Percentiles rank a stretch among this genome's conserved stretches.
Evolutionary conservation across 2,113 vertebrate species (phyloP).

Genomic region (Hypanus sabinus): DNA sequence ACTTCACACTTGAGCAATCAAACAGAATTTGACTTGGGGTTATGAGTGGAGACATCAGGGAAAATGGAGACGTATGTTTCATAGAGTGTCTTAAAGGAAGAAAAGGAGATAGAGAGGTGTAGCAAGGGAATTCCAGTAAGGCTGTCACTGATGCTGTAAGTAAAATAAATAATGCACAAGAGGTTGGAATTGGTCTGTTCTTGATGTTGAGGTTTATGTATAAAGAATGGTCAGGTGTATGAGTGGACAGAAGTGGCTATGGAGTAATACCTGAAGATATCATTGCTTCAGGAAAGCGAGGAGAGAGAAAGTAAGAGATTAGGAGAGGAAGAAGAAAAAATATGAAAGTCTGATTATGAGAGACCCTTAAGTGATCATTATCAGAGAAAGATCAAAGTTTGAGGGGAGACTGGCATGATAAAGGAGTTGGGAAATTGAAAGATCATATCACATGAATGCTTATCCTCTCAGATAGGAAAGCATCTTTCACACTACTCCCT

Average conservation of each 20-base stretch:
- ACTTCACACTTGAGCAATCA: background rate
- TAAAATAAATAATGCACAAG: background rate
- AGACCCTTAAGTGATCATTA: background rate
- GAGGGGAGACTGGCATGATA: background rate
- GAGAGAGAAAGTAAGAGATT: background rate
- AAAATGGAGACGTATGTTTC: background rate
- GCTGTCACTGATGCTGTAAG: background rate
- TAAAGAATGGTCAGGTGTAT: background rate
- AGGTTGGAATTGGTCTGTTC: background rate
- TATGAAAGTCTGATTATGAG: background rate
- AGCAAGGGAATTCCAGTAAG: background rate
- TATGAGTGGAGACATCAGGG: background rate
- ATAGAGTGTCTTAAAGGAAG: background rate
- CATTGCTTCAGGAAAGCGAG: background rate
- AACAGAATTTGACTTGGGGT: background rate
- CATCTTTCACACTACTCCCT: background rate
- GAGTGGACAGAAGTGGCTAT: no score
- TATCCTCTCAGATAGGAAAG: background rate
- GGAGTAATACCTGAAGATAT: background rate
- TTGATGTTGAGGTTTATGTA: background rate
- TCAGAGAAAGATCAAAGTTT: no score
- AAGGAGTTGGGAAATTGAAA: background rate
- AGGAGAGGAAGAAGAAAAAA: background rate
- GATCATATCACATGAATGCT: background rate
- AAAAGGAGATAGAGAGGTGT: background rate